Evolutionary conservation across 2,797 vertebrate genomes (phyloP).

Genomic region (Oreochromis grahami): DNA sequence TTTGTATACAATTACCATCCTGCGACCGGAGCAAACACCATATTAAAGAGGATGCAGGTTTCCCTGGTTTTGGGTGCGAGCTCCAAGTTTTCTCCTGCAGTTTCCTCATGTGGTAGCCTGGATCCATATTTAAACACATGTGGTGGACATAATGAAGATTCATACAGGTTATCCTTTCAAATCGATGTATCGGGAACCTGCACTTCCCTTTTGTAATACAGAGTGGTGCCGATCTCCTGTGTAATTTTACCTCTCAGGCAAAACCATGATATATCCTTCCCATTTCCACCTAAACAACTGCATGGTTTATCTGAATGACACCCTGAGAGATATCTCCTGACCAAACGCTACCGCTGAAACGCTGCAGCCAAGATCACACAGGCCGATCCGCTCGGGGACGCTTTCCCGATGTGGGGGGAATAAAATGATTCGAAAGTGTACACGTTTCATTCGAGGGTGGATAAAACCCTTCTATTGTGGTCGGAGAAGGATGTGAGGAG

Average conservation of each 20-base stretch:
- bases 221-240: slow-evolving; percentile 45
- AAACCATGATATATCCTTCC: slow-evolving; percentile 51
- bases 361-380: slow-evolving; percentile 18
- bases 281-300: slow-evolving; percentile 52
- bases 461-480: slow-evolving; percentile 23
- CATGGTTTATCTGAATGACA: slow-evolving; percentile 57
- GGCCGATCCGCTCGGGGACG: background rate
- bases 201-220: slow-evolving; percentile 51
- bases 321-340: slow-evolving; percentile 52
- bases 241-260: slow-evolving; percentile 59
- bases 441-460: slow-evolving; percentile 43
- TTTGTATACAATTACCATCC: slow-evolving; percentile 57
- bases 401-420: slow-evolving; percentile 13
- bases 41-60: slow-evolving; percentile 59
- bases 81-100: background rate
- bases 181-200: slow-evolving; percentile 45
- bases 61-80: slow-evolving; percentile 46
- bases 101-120: slow-evolving; percentile 40
- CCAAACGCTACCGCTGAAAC: slow-evolving; percentile 46
- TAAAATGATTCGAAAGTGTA: slow-evolving; percentile 52
- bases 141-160: slow-evolving; percentile 60
- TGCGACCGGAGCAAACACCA: slow-evolving; percentile 28
- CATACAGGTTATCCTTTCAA: slow-evolving; percentile 55
- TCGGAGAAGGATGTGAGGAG: slow-evolving; percentile 29
- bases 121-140: slow-evolving; percentile 57